Base-by-base conservation (phyloP, 2,113 vertebrate species). In the Indicator indicator region DNA sequence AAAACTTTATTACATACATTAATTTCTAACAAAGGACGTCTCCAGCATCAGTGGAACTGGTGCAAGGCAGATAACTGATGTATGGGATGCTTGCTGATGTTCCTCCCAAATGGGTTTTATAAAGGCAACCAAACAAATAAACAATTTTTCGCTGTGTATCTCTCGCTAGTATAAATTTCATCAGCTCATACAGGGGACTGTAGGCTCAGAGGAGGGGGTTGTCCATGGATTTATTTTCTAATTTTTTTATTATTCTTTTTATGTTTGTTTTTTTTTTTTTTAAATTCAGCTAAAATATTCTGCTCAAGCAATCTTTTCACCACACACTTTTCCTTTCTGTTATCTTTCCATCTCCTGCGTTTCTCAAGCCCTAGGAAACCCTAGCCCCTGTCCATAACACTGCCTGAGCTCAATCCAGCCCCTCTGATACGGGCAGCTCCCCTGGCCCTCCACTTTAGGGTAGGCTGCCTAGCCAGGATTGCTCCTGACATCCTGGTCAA, bases 1-100 rank as follows among this genome's bases (percentile, higher is more conserved):
- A 98, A 98, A 98, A 98, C 97, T 98, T 98, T 98, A 98, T 98
- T 98, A 97, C 97, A 95, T 97, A 97, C 98, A 98, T 98, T 98
- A 98, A 98, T 98, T 98, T 98, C 97, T 97, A 98, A 98, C 97
- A 97, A 97, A 98, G 97, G 96, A 98, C 89, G 89, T 97, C 97
- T 97, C 96, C 78, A 91, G 97, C 97, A 96, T 97, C 97, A 97
- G 85, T 81, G 82, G 97, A 98, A 98, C 98, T 96, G 94, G 97
- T 94, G 77, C 87, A 96, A 97, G 97, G 96, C 96, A 94, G 94
- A 98, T 97, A 98, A 98, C 96, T 98, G 97, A 98, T 98, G 95
- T 97, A 97, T 76, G 89, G 96, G 83, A 77, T 95, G 96, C 97
- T 92, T 54, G 72, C 42, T 88, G 95, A 96, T 97, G 96, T 96